Conservation (phyloP, 1,140 invertebrate species). For the Drosophila nannoptera region DNA sequence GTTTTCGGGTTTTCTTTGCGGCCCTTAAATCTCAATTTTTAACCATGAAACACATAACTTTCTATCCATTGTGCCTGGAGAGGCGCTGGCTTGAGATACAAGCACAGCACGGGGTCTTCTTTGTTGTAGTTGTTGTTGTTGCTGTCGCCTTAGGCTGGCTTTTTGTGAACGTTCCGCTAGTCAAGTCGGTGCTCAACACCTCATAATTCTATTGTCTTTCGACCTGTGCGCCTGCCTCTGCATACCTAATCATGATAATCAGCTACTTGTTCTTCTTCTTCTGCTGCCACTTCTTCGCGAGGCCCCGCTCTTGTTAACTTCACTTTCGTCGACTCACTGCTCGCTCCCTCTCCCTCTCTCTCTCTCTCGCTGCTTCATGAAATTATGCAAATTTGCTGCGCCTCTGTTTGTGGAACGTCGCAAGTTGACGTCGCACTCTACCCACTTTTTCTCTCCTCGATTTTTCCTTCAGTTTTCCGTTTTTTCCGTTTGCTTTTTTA, state of each 20-base stretch:
- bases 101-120: constrained; percentile 22
- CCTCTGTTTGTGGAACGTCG: constrained; percentile 54
- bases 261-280: too few species aligned
- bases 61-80: constrained; percentile 61
- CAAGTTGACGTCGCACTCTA: constrained; percentile 58
- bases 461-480: background rate
- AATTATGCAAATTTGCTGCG: constrained; percentile 70
- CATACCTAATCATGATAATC: constrained; percentile 74
- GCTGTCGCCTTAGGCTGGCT: constrained; percentile 14
- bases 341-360: constrained; percentile 11
- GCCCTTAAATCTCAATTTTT: constrained; percentile 31
- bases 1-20: constrained; percentile 37
- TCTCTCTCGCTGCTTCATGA: constrained; percentile 16
- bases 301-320: constrained; percentile 62
- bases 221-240: constrained; percentile 57
- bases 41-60: constrained; percentile 61
- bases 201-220: constrained; percentile 77
- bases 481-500: constrained; percentile 40
- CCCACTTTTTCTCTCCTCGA: constrained; percentile 34
- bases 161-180: constrained; percentile 66
- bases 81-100: constrained; percentile 4
- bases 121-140: constrained; percentile 7
- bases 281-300: constrained; percentile 42
- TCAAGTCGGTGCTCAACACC: constrained; percentile 70
- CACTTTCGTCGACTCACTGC: constrained; percentile 57